A percentile compares a stretch with the other conserved stretches of the same genome.
These are phyloP conservation scores for Polypterus bichir DNA, from an alignment of 2,113 vertebrate species.

Conservation along the genomic window DNA sequence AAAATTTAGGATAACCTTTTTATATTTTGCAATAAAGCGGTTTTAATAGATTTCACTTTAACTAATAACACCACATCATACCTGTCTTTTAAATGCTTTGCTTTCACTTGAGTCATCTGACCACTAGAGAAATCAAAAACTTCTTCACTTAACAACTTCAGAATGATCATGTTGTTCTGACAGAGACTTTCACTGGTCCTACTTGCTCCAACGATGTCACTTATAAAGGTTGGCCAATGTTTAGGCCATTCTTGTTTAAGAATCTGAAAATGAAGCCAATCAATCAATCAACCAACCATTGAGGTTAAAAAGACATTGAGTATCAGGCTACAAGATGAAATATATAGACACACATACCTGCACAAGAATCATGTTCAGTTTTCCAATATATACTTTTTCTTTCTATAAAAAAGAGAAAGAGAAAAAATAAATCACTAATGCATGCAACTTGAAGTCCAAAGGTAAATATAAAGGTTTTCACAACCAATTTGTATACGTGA, in stretches of 20 bases:
- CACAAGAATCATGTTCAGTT: constrained; percentile 95
- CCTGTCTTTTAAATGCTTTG: constrained; percentile 98
- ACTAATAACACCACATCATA: constrained; percentile 30
- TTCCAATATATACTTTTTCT: constrained; percentile 90
- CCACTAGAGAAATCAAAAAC: constrained; percentile 98
- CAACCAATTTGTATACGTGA: no score
- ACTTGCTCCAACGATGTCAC: constrained; percentile 93
- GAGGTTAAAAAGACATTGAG: background rate
- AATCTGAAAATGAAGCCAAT: constrained; percentile 51
- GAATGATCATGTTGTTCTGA: constrained; percentile 97
- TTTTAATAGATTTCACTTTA: no score
- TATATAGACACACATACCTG: constrained; percentile 55
- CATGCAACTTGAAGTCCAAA: no score
- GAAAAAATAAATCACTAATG: background rate
- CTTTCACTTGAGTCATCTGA: constrained; percentile 96
- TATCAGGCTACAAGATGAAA: constrained; percentile 1
- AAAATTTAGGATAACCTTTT: no score
- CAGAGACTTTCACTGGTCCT: constrained; percentile 95
- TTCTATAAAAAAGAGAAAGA: constrained; percentile 50
- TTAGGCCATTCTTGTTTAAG: constrained; percentile 98
- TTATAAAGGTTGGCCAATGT: constrained; percentile 97
- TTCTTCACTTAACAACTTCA: constrained; percentile 93
- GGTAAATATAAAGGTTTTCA: no score
- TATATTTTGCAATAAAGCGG: no score
- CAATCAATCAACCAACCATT: no score